Percentiles rank a stretch among this genome's conserved stretches.
Conservation (phyloP, 2,888 invertebrate genomes). For the Axea sp. region DNA sequence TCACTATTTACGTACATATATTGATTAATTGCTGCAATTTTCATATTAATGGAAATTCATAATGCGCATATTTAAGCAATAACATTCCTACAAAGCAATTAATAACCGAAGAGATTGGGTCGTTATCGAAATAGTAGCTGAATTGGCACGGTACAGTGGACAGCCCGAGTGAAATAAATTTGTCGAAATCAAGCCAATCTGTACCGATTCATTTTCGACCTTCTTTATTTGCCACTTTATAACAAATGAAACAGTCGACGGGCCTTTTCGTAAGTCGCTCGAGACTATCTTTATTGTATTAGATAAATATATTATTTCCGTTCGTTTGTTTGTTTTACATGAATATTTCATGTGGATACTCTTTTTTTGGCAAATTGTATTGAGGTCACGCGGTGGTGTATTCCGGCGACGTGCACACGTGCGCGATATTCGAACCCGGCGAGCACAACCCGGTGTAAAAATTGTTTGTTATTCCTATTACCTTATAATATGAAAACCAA, state of each 20-base stretch:
- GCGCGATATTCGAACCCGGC: too few relatives aligned
- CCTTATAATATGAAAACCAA: constrained; percentile 8
- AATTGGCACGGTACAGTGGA: constrained; percentile 7
- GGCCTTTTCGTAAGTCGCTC: too few relatives aligned
- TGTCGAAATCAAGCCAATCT: constrained; percentile 17
- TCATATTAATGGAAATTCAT: constrained; percentile 40
- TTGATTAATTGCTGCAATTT: constrained; percentile 56
- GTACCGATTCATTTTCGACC: constrained; percentile 5
- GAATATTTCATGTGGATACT: constrained; percentile 7
- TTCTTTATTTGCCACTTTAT: background rate
- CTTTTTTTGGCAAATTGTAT: constrained; percentile 24
- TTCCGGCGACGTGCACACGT: too few relatives aligned
- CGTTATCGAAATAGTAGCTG: constrained; percentile 54
- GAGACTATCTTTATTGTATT: constrained; percentile 11
- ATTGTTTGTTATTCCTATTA: constrained; percentile 7
- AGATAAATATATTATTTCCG: constrained; percentile 14
- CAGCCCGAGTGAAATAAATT: constrained; percentile 29
- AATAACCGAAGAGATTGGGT: constrained; percentile 50
- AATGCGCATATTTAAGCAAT: constrained; percentile 48
- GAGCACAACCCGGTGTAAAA: constrained; percentile 25
- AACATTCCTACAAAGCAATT: constrained; percentile 36
- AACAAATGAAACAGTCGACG: too few relatives aligned
- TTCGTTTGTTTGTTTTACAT: constrained; percentile 11
- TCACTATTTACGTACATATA: constrained; percentile 34
- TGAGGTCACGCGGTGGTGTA: too few relatives aligned